Evolutionary conservation across 2,113 vertebrate species (phyloP).

Genomic region (Egretta garzetta): DNA sequence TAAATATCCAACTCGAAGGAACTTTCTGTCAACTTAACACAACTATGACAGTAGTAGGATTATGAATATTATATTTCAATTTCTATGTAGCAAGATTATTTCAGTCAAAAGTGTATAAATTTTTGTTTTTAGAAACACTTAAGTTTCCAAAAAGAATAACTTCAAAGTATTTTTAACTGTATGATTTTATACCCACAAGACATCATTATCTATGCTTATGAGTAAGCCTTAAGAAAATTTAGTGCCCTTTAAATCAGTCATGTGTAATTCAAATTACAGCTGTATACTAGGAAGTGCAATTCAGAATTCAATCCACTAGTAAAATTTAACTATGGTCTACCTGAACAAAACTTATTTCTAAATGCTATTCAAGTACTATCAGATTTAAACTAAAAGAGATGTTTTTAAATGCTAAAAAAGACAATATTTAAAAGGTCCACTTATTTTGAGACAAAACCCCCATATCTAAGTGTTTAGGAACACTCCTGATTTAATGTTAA

Average conservation of each 20-base stretch:
- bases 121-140: neutral
- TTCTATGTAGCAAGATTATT: neutral
- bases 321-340: neutral
- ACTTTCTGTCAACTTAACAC: neutral
- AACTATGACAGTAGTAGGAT: neutral
- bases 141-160: neutral
- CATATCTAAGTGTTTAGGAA: neutral
- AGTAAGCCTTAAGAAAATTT: slow-evolving; percentile 17
- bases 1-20: neutral
- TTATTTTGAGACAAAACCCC: neutral
- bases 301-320: neutral
- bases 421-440: neutral
- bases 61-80: neutral
- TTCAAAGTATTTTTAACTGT: neutral
- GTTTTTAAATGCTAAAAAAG: neutral
- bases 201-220: slow-evolving; percentile 2
- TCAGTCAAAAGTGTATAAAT: neutral
- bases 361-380: neutral
- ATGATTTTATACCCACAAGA: slow-evolving; percentile 9
- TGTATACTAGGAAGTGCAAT: neutral
- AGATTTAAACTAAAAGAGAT: neutral
- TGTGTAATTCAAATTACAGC: slow-evolving; percentile 38
- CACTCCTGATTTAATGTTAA: neutral
- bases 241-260: slow-evolving; percentile 15
- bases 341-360: neutral